Evolutionary conservation across 1,140 invertebrate species (phyloP), one percentile per base, ranked within the genome.

Genomic region (Cepaea nemoralis): DNA sequence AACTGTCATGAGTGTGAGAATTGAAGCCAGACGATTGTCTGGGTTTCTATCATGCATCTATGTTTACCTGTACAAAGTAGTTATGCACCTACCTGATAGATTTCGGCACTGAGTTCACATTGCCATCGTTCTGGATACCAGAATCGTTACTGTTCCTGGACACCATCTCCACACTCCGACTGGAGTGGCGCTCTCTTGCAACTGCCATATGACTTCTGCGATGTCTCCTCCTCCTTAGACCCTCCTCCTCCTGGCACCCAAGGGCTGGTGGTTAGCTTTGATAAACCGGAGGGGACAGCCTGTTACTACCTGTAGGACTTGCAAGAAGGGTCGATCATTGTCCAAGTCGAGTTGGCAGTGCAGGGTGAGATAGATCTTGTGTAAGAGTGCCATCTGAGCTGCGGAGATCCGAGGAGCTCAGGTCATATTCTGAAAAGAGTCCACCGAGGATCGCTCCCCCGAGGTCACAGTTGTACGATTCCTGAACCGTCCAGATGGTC

Each of bases 91-190:
- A 89, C 89, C 87, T 88, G 88, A 90, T 48, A 35, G 88, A 89
- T 73, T 89, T 88, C 31, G 80, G 84, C 66, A 88, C 89, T 75
- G 88, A 89, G 59, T 86, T 85, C 2, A 86, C 63, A 77, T 83
- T 87, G 45, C 83, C 85, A 77, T 90, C 89, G 76, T 85, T 83
- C 66, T 90, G 89, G 79, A 90, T 89, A 0, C 88, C 89, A 81
- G 87, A 89, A 84, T 90, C 89, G 71, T 88, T 90, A 63, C 89
- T 90, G 80, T 90, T 89, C 80, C 88, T 89, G 45, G 86, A 86
- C 27, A 85, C 86, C 55, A 89, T 88, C 67, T 90, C 89, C 40
- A 31, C 83, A 76, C 42, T 73, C 3, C 40, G 1, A 6, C 2
- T 50, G 0, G 40, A 50, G 5, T 8, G 37, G 40, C 70, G 55